Conservation (phyloP, 2,113 vertebrate species). For the Syrmaticus mikado region DNA sequence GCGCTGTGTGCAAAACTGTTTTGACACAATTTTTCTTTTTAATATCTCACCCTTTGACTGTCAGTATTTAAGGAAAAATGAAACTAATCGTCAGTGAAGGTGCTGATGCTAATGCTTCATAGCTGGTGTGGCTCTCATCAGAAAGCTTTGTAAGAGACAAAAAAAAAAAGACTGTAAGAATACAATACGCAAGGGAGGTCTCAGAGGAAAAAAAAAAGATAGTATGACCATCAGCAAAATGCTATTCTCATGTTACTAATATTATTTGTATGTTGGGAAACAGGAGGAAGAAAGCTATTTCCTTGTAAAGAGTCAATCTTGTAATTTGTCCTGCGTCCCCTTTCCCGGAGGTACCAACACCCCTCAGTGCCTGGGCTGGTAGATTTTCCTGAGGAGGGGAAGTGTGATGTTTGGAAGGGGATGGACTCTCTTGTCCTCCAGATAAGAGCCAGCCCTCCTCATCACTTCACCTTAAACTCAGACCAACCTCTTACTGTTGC, state of each 20-base stretch:
- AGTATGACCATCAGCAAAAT: not conserved
- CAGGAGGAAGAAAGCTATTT: rapidly evolving
- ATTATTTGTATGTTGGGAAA: not conserved
- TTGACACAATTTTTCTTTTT: slow-evolving; percentile 36
- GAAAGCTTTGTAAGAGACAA: not conserved
- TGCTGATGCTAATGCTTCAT: not conserved
- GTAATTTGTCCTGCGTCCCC: not conserved
- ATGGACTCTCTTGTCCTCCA: not conserved
- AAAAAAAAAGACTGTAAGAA: not conserved
- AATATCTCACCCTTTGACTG: slow-evolving; percentile 20
- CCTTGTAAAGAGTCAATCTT: not conserved
- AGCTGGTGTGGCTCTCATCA: not conserved
- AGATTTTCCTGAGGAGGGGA: not conserved
- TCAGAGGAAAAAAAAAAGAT: not conserved
- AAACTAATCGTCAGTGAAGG: slow-evolving; percentile 5
- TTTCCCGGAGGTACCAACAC: not conserved
- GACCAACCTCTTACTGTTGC: not conserved
- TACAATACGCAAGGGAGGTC: not conserved
- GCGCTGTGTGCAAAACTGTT: slow-evolving; percentile 36
- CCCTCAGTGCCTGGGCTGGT: not conserved
- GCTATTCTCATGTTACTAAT: no score
- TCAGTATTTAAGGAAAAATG: slow-evolving; percentile 26
- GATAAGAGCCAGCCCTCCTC: not conserved
- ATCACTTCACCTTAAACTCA: not conserved
- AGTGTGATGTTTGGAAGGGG: not conserved